Percentiles rank a stretch among this genome's conserved stretches.
These are phyloP conservation scores for Zaprionus camerounensis DNA, from an alignment of 1,140 invertebrate genomes.

Conservation along the genomic window DNA sequence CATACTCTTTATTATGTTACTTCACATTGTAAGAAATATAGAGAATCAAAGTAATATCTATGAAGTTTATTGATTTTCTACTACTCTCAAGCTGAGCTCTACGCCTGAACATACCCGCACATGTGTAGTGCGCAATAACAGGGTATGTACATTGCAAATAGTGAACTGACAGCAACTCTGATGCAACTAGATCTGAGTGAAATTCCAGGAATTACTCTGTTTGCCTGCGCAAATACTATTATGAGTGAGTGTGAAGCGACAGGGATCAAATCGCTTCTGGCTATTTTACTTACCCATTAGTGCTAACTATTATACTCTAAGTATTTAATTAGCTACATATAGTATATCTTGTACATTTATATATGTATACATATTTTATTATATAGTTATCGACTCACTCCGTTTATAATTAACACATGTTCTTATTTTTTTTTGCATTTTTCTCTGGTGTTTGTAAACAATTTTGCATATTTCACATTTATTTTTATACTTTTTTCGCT, in stretches of 20 bases:
- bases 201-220: constrained; percentile 3
- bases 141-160: neutral
- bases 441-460: constrained; percentile 58
- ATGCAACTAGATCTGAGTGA: constrained; percentile 1
- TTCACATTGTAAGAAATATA: too few species aligned
- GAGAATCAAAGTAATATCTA: too few species aligned
- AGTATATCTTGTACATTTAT: neutral
- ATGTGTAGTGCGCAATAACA: neutral
- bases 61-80: too few species aligned
- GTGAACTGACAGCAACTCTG: neutral
- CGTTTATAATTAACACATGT: constrained; percentile 9
- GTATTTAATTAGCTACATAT: neutral
- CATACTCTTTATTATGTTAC: too few species aligned
- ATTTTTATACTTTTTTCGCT: constrained; percentile 48
- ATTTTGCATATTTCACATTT: constrained; percentile 71
- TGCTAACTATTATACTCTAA: neutral
- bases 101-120: neutral
- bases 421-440: neutral
- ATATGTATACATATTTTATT: constrained; percentile 3
- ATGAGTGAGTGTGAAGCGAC: neutral
- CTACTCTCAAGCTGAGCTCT: too few species aligned
- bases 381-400: constrained; percentile 11
- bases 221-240: neutral
- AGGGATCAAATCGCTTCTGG: neutral
- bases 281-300: neutral